Evolutionary conservation across 2,888 invertebrate species (phyloP).

Genomic region (Archips crataeganus): DNA sequence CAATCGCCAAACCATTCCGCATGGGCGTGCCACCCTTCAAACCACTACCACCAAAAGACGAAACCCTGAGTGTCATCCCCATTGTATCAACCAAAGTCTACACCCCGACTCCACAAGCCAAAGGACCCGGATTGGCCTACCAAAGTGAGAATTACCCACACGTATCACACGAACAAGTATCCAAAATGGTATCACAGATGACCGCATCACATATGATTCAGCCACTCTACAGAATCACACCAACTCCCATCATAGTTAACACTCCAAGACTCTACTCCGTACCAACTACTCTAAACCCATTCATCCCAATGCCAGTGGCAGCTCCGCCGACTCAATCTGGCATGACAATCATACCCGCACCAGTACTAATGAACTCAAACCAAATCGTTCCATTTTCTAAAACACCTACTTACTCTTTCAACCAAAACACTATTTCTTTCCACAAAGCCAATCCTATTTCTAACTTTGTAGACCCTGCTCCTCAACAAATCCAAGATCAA

Average conservation of each 20-base stretch:
- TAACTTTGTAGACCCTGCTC: slow-evolving; percentile 82
- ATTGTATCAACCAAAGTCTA: slow-evolving; percentile 68
- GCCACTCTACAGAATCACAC: slow-evolving; percentile 66
- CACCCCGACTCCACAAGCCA: slow-evolving; percentile 70
- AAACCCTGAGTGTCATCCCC: slow-evolving; percentile 84
- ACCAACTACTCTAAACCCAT: slow-evolving; percentile 86
- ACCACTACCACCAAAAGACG: slow-evolving; percentile 89
- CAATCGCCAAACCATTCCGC: slow-evolving; percentile 84
- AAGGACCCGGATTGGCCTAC: slow-evolving; percentile 71
- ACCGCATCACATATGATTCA: slow-evolving; percentile 72
- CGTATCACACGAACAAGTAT: slow-evolving; percentile 72
- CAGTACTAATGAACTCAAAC: slow-evolving; percentile 69
- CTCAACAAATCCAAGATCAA: slow-evolving; percentile 77
- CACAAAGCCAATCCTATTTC: slow-evolving; percentile 75
- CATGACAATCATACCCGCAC: slow-evolving; percentile 71
- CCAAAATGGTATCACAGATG: slow-evolving; percentile 81
- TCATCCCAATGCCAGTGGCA: slow-evolving; percentile 74
- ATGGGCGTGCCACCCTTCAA: slow-evolving; percentile 92
- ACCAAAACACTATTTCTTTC: slow-evolving; percentile 60
- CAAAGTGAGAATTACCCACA: slow-evolving; percentile 79
- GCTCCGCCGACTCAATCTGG: slow-evolving; percentile 64
- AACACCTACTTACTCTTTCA: slow-evolving; percentile 56
- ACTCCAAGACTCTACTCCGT: slow-evolving; percentile 72
- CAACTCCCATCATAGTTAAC: slow-evolving; percentile 67
- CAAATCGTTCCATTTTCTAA: slow-evolving; percentile 56